Evolutionary conservation across 2,888 invertebrate species (phyloP).

Genomic region (Carpatolechia fugitivella): DNA sequence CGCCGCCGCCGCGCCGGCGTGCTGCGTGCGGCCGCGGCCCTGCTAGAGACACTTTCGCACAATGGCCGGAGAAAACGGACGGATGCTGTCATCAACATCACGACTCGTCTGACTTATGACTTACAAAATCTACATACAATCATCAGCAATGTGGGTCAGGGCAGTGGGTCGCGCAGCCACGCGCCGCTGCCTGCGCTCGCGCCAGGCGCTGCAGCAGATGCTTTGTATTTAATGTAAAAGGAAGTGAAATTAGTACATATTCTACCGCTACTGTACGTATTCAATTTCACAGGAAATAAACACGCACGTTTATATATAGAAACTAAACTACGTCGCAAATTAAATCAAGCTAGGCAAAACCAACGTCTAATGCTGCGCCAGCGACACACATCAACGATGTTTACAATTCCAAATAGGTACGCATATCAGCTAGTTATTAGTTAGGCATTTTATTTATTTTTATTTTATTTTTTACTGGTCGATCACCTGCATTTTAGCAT

Average conservation of each 20-base stretch:
- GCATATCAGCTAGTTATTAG: neutral
- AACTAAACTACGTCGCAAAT: constrained; percentile 21
- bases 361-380: constrained; percentile 20
- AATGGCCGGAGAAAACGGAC: constrained; percentile 67
- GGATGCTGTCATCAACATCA: constrained; percentile 68
- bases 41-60: constrained; percentile 36
- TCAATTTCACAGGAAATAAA: constrained; percentile 5
- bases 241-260: constrained; percentile 15
- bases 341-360: no score
- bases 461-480: constrained; percentile 45
- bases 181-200: constrained; percentile 31
- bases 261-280: neutral
- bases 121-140: constrained; percentile 78
- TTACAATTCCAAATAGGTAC: constrained; percentile 12
- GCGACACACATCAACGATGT: constrained; percentile 32
- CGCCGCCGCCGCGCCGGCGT: no score
- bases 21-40: constrained; percentile 29
- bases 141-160: constrained; percentile 70
- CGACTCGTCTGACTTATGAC: constrained; percentile 63
- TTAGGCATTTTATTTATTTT: neutral
- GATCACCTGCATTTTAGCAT: constrained; percentile 55
- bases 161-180: constrained; percentile 65
- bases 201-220: constrained; percentile 10
- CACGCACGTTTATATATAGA: neutral
- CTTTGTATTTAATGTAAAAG: constrained; percentile 18